phyloP scores from a whole-genome alignment of 2,888 invertebrate genomes.

The Eupithecia insigniata region DNA sequence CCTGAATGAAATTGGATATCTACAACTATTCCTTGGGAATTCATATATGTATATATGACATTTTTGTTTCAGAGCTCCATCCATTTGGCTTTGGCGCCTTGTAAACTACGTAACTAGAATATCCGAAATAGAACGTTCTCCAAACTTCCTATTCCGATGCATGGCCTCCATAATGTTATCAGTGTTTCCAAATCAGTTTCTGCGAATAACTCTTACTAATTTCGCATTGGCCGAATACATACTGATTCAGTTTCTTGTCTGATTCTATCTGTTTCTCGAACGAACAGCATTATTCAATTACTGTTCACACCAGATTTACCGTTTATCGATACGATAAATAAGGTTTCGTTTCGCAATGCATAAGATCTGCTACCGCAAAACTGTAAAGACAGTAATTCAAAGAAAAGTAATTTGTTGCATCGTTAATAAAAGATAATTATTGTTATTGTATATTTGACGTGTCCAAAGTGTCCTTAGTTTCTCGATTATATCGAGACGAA shows the following conservation, averaged over 20 bases:
- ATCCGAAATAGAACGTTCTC: background rate
- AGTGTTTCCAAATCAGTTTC: slow-evolving; percentile 10
- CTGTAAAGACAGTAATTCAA: background rate
- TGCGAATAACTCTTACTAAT: slow-evolving; percentile 29
- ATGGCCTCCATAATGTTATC: background rate
- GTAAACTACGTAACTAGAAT: background rate
- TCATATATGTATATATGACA: background rate
- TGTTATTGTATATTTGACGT: background rate
- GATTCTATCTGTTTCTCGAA: slow-evolving; percentile 42
- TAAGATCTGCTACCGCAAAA: background rate
- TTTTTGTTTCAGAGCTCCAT: background rate
- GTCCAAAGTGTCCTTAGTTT: too few relatives aligned
- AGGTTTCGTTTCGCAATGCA: slow-evolving; percentile 37
- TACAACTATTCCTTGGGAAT: background rate
- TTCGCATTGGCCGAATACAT: slow-evolving; percentile 42
- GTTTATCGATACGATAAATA: slow-evolving; percentile 43
- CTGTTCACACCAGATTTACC: slow-evolving; percentile 40
- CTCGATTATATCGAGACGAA: too few relatives aligned
- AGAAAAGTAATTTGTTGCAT: background rate
- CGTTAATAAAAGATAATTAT: background rate
- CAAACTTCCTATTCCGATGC: background rate
- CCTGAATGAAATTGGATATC: background rate
- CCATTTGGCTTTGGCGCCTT: background rate
- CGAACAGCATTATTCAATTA: slow-evolving; percentile 46
- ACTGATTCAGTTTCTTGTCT: slow-evolving; percentile 40